phyloP scores from a whole-genome alignment of 2,888 invertebrate genomes.

The Subacronicta megacephala region DNA sequence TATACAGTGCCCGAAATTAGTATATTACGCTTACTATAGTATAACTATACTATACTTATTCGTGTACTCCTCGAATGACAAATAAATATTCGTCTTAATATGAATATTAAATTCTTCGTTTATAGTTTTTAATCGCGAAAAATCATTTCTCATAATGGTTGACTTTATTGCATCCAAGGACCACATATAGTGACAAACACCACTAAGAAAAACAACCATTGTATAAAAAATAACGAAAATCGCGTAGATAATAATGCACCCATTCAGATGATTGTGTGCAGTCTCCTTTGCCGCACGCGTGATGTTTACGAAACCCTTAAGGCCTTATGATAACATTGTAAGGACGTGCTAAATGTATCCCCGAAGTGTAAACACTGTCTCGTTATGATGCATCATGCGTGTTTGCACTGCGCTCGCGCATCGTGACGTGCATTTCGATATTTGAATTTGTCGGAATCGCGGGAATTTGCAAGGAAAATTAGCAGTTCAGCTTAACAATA shows the following conservation, averaged over 20 bases:
- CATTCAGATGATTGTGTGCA: slow-evolving; percentile 47
- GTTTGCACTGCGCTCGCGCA: slow-evolving; percentile 44
- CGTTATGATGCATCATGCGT: slow-evolving; percentile 55
- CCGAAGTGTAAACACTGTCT: slow-evolving; percentile 49
- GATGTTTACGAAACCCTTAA: slow-evolving; percentile 57
- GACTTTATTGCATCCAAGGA: too few species aligned
- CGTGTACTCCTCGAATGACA: too few species aligned
- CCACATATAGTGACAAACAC: slow-evolving; percentile 26
- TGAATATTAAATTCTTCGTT: too few species aligned
- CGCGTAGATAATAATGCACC: slow-evolving; percentile 20
- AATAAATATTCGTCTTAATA: too few species aligned
- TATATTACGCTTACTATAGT: too few species aligned
- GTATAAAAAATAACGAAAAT: slow-evolving; percentile 17
- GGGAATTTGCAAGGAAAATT: slow-evolving; percentile 5
- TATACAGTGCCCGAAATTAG: slow-evolving; percentile 37
- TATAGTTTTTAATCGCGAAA: too few species aligned
- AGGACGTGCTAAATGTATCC: slow-evolving; percentile 63
- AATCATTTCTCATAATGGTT: too few species aligned
- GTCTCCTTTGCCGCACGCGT: slow-evolving; percentile 45
- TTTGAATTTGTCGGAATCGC: slow-evolving; percentile 42
- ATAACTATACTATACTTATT: too few species aligned
- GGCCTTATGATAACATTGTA: slow-evolving; percentile 58
- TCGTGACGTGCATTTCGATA: slow-evolving; percentile 51
- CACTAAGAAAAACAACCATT: slow-evolving; percentile 2
- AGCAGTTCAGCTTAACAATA: background rate